A percentile compares a stretch with the other conserved stretches of the same genome.
Conservation (phyloP, 2,888 invertebrate genomes). For the Acleris literana region DNA sequence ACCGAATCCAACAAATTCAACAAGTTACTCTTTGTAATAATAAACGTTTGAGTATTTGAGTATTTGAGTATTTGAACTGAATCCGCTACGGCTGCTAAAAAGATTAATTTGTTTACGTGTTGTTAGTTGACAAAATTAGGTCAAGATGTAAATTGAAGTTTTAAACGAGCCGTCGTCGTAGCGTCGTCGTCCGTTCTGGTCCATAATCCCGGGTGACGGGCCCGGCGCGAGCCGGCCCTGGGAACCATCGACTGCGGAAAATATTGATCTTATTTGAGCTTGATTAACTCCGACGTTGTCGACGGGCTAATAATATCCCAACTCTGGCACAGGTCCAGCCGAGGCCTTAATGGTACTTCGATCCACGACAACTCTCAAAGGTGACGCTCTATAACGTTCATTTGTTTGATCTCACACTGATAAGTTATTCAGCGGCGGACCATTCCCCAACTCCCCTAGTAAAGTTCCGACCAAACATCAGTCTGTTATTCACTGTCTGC, state of each 20-base stretch:
- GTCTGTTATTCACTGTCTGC: neutral
- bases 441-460: conserved; percentile 25
- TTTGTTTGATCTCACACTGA: conserved; percentile 37
- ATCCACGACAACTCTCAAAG: conserved; percentile 78
- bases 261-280: conserved; percentile 83
- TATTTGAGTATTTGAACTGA: too few relatives aligned
- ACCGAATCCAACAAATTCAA: conserved; percentile 1
- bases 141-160: conserved; percentile 46
- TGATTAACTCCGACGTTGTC: conserved; percentile 81
- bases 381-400: conserved; percentile 55
- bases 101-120: conserved; percentile 35
- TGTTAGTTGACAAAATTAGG: conserved; percentile 45
- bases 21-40: conserved; percentile 5
- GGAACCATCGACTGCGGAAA: conserved; percentile 73
- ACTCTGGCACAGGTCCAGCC: conserved; percentile 78
- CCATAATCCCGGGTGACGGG: conserved; percentile 60
- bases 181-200: conserved; percentile 49
- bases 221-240: conserved; percentile 56
- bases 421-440: conserved; percentile 32
- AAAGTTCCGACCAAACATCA: conserved; percentile 18
- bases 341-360: conserved; percentile 81
- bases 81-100: neutral
- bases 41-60: too few relatives aligned
- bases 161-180: conserved; percentile 42
- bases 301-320: conserved; percentile 79